phyloP scores from a whole-genome alignment of 2,113 vertebrate species.

The Neoarius graeffei region DNA sequence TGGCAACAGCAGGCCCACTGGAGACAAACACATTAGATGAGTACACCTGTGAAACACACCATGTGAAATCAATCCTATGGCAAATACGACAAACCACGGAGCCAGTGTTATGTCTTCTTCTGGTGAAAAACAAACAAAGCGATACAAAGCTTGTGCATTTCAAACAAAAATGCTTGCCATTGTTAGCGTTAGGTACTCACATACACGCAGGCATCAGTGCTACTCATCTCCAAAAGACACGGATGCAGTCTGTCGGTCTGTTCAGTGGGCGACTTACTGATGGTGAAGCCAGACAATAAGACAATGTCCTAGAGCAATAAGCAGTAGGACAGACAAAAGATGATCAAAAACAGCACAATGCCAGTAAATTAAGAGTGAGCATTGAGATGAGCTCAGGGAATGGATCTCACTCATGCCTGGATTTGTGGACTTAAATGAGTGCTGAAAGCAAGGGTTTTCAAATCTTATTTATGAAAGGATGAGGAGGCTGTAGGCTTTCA shows the following conservation, averaged over 20 bases:
- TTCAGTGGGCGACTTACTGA: conserved; percentile 67
- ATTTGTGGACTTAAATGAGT: background rate
- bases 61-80: background rate
- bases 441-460: background rate
- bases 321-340: conserved; percentile 10
- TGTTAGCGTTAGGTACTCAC: conserved; percentile 59
- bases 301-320: conserved; percentile 64
- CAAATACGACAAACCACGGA: conserved; percentile 6
- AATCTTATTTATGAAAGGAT: background rate
- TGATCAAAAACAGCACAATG: conserved; percentile 19
- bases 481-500: background rate
- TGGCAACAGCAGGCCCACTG: conserved; percentile 21
- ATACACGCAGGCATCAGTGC: conserved; percentile 60
- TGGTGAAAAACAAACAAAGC: background rate
- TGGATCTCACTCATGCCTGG: no score
- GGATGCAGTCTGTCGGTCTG: conserved; percentile 66
- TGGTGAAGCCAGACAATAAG: conserved; percentile 64
- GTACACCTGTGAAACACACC: conserved; percentile 60
- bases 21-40: conserved; percentile 17
- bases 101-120: background rate
- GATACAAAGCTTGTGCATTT: background rate
- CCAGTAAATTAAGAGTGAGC: background rate
- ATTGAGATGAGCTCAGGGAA: background rate
- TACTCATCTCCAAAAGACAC: conserved; percentile 68
- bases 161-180: background rate